Evolutionary conservation across 2,797 vertebrate genomes (phyloP).

Genomic region (Coregonus suidteri): DNA sequence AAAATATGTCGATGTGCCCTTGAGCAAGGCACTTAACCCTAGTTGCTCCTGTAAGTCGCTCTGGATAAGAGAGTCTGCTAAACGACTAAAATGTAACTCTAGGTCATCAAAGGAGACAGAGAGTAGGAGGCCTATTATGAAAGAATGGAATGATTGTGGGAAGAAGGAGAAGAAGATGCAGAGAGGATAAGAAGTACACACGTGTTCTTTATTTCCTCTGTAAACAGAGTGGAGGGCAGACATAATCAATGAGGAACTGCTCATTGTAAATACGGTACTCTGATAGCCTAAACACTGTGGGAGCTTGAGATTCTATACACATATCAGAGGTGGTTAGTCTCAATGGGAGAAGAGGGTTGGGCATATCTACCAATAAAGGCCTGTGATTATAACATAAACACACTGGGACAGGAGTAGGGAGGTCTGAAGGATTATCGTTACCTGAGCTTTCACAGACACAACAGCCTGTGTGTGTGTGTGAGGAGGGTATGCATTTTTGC

Average conservation of each 20-base stretch:
- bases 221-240: conserved; percentile 40
- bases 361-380: conserved; percentile 40
- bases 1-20: too few species aligned
- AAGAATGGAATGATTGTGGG: too few species aligned
- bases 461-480: conserved; percentile 32
- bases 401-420: conserved; percentile 25
- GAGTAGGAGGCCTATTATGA: too few species aligned
- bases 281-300: conserved; percentile 43
- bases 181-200: conserved; percentile 9
- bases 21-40: too few species aligned
- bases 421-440: conserved; percentile 43
- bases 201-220: conserved; percentile 36
- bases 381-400: conserved; percentile 60
- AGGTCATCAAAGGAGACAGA: too few species aligned
- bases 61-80: too few species aligned
- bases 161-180: neutral
- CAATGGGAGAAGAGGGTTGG: neutral
- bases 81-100: too few species aligned
- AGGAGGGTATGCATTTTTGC: neutral
- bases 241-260: conserved; percentile 27
- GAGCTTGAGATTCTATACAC: conserved; percentile 3
- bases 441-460: conserved; percentile 54
- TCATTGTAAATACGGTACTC: conserved; percentile 25
- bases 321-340: conserved; percentile 7
- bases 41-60: too few species aligned